Evolutionary conservation across 2,113 vertebrate genomes (phyloP).

Genomic region (Balaeniceps rex): DNA sequence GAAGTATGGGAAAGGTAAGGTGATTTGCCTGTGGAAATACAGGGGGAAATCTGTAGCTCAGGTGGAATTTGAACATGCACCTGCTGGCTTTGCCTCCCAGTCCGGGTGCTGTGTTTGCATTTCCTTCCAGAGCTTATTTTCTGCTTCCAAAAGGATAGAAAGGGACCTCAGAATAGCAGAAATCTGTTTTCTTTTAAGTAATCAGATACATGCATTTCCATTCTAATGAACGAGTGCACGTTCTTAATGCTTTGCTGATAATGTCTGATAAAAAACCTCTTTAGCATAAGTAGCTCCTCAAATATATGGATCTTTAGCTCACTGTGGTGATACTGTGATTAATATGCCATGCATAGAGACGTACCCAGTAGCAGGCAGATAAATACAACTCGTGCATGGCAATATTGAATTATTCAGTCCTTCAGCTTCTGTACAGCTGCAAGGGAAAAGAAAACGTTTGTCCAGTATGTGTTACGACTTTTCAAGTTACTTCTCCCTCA

Average conservation of each 20-base stretch:
- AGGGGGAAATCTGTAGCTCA: background rate
- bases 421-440: background rate
- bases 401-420: constrained; percentile 42
- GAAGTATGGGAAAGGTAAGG: background rate
- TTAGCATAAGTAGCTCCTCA: background rate
- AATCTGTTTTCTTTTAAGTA: constrained; percentile 11
- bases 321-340: background rate
- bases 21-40: background rate
- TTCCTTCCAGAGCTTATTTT: constrained; percentile 9
- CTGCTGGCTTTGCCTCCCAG: background rate
- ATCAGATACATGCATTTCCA: constrained; percentile 9
- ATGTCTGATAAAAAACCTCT: background rate
- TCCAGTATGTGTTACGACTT: background rate
- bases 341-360: background rate
- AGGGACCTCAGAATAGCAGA: background rate
- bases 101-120: background rate
- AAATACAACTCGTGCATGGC: background rate
- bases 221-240: background rate
- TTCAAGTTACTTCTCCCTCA: background rate
- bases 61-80: background rate
- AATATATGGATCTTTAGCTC: background rate
- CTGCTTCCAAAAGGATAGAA: background rate
- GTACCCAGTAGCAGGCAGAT: constrained; percentile 5
- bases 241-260: constrained; percentile 14
- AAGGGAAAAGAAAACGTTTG: background rate